These are phyloP conservation scores for Odocoileus virginianus DNA, from an alignment of 2,113 vertebrate genomes.

Conservation along the genomic window DNA sequence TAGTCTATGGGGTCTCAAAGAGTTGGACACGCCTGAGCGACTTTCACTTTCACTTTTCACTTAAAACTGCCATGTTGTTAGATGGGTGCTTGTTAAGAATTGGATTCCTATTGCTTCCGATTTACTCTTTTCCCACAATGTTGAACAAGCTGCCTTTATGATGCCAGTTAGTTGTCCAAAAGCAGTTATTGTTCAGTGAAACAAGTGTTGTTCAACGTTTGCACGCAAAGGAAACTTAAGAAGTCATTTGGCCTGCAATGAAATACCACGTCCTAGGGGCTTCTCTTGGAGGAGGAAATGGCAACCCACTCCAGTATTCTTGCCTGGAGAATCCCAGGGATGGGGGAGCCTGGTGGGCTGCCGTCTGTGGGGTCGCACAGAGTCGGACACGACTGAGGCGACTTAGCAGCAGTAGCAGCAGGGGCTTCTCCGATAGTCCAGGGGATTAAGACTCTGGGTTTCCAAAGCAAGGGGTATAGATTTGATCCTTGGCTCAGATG, in stretches of 20 bases:
- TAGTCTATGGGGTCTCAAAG: not conserved
- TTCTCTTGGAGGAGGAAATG: not conserved
- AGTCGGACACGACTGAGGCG: too few relatives aligned
- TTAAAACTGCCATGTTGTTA: not conserved
- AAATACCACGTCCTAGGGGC: accelerated
- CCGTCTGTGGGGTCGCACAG: too few relatives aligned
- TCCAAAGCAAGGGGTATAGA: not conserved
- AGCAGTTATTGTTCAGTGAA: not conserved
- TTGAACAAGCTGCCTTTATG: not conserved
- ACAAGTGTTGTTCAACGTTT: not conserved
- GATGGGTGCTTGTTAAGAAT: not conserved
- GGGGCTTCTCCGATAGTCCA: too few relatives aligned
- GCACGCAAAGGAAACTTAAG: not conserved
- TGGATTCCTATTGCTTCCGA: not conserved
- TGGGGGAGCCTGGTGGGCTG: too few relatives aligned
- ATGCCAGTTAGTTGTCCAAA: not conserved
- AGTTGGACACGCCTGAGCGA: accelerated
- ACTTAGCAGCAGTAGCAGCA: too few relatives aligned
- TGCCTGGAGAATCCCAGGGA: too few relatives aligned
- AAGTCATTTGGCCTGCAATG: not conserved
- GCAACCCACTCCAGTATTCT: too few relatives aligned
- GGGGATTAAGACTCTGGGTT: not conserved
- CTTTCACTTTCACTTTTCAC: not conserved
- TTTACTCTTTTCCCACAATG: not conserved
- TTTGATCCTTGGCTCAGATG: not conserved